Conservation (phyloP, 2,888 invertebrate species). For the Hofmannophila pseudospretella region DNA sequence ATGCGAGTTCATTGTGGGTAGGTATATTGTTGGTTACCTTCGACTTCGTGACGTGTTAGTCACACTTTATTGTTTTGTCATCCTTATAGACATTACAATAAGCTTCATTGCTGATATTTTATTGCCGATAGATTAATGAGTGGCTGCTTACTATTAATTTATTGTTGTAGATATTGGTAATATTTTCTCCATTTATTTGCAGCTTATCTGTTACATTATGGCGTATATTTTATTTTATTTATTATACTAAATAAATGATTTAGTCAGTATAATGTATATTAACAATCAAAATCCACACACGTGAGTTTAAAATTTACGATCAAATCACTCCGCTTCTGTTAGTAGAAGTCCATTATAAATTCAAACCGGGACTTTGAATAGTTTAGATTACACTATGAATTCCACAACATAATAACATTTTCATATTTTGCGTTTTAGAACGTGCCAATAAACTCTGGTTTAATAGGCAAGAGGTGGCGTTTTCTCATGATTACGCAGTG, state of each 20-base stretch:
- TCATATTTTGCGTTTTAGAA: background rate
- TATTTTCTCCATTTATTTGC: too few relatives aligned
- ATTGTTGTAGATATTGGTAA: too few relatives aligned
- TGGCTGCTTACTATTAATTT: background rate
- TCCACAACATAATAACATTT: background rate
- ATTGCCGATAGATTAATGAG: background rate
- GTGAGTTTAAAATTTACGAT: too few relatives aligned
- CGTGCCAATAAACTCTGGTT: constrained; percentile 1
- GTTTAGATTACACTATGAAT: too few relatives aligned
- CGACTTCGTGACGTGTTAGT: constrained; percentile 7
- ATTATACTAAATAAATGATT: too few relatives aligned
- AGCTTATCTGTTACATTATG: too few relatives aligned
- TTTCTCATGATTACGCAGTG: constrained; percentile 17
- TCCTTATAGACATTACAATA: constrained; percentile 1
- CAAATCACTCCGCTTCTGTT: too few relatives aligned
- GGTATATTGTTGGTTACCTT: constrained; percentile 5
- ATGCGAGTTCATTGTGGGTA: constrained; percentile 3
- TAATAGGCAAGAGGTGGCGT: constrained; percentile 3
- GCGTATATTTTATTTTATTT: background rate
- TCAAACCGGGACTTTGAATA: too few relatives aligned
- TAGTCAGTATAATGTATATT: too few relatives aligned
- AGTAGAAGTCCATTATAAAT: too few relatives aligned
- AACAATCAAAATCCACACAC: too few relatives aligned
- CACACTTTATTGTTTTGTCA: constrained; percentile 7
- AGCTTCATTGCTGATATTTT: constrained; percentile 2